phyloP scores from a whole-genome alignment of 2,888 invertebrate genomes.

The Nomada flava region DNA sequence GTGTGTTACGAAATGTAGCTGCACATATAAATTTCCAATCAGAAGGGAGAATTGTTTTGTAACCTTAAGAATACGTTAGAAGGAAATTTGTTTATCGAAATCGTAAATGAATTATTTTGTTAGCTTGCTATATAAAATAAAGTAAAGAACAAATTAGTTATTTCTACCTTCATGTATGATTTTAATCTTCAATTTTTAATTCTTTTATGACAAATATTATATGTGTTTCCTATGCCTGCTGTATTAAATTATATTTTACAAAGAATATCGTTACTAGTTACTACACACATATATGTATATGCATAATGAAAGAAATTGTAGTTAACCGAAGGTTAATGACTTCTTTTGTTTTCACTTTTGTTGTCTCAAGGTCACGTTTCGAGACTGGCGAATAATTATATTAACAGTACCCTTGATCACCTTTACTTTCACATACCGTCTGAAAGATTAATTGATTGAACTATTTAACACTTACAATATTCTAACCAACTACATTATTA shows the following conservation, averaged over 20 bases:
- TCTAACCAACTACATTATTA: background rate
- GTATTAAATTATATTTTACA: background rate
- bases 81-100: background rate
- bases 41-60: background rate
- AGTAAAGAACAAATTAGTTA: background rate
- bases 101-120: background rate
- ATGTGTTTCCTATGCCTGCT: background rate
- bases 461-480: background rate
- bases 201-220: background rate
- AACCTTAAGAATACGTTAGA: background rate
- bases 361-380: background rate
- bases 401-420: background rate
- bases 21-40: background rate
- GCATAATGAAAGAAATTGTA: background rate
- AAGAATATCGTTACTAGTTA: background rate
- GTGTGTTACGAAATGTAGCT: background rate
- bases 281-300: no score
- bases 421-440: background rate
- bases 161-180: background rate
- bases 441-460: background rate
- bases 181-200: background rate
- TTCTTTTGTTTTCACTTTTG: background rate
- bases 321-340: slow-evolving; percentile 2
- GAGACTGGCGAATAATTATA: background rate
- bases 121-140: background rate